These are phyloP conservation scores for Sepioteuthis lessoniana DNA, from an alignment of 2,888 invertebrate species.

Conservation along the genomic window DNA sequence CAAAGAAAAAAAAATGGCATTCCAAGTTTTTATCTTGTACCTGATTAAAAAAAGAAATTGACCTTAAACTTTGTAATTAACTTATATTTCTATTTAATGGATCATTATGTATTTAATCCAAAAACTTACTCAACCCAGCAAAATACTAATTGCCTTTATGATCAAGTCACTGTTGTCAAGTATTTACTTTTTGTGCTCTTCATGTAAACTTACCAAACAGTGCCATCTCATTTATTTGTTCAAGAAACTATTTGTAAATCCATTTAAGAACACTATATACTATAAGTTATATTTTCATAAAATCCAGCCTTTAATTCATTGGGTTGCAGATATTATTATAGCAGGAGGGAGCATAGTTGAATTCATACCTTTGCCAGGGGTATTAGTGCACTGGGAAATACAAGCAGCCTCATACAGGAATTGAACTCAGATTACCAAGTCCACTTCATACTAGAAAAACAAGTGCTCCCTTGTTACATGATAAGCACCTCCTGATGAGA, in stretches of 20 bases:
- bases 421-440: no score
- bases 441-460: no score
- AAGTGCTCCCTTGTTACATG: no score
- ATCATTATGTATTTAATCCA: neutral
- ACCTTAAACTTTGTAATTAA: constrained; percentile 16
- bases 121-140: neutral
- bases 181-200: neutral
- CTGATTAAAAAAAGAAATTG: neutral
- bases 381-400: no score
- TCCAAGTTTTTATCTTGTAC: neutral
- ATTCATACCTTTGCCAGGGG: no score
- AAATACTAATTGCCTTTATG: neutral
- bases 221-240: neutral
- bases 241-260: neutral
- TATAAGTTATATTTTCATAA: no score
- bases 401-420: no score
- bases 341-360: no score
- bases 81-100: neutral
- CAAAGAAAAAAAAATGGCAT: neutral
- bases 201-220: neutral
- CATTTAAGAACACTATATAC: neutral
- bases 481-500: no score
- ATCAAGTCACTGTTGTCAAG: neutral
- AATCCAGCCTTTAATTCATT: no score
- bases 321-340: no score